Evolutionary conservation across 2,797 vertebrate genomes (phyloP).

Genomic region (Enteromius unitaeniatus): DNA sequence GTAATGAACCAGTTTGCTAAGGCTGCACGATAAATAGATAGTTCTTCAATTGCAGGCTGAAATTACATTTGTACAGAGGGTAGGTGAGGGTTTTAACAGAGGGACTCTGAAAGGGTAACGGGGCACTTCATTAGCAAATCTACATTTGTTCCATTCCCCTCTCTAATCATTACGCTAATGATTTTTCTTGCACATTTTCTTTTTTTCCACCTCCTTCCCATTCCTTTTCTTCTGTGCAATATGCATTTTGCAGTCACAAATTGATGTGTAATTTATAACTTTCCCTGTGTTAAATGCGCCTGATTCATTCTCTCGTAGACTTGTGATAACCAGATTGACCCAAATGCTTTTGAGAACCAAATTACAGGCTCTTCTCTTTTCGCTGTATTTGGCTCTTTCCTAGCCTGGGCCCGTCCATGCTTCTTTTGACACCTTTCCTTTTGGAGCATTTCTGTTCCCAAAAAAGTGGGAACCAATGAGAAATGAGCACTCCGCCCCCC

Average conservation of each 20-base stretch:
- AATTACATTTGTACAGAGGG: conserved; percentile 43
- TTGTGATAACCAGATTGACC: conserved; percentile 4
- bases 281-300: conserved; percentile 10
- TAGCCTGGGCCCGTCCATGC: too few relatives aligned
- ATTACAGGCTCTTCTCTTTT: neutral
- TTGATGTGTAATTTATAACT: conserved; percentile 36
- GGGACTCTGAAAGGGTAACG: conserved; percentile 26
- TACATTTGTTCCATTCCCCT: conserved; percentile 21
- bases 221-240: conserved; percentile 21
- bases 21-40: conserved; percentile 43
- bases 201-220: too few relatives aligned
- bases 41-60: conserved; percentile 27
- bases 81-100: conserved; percentile 10
- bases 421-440: too few relatives aligned
- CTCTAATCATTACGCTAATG: conserved; percentile 55
- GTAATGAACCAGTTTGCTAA: conserved; percentile 37
- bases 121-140: conserved; percentile 45
- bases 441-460: too few relatives aligned
- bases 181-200: conserved; percentile 1
- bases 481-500: too few relatives aligned
- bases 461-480: too few relatives aligned
- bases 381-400: neutral
- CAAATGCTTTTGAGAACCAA: conserved; percentile 9
- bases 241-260: conserved; percentile 24
- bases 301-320: neutral